Evolutionary conservation across 2,113 vertebrate genomes (phyloP).

Genomic region (Forbesichthys agassizii): DNA sequence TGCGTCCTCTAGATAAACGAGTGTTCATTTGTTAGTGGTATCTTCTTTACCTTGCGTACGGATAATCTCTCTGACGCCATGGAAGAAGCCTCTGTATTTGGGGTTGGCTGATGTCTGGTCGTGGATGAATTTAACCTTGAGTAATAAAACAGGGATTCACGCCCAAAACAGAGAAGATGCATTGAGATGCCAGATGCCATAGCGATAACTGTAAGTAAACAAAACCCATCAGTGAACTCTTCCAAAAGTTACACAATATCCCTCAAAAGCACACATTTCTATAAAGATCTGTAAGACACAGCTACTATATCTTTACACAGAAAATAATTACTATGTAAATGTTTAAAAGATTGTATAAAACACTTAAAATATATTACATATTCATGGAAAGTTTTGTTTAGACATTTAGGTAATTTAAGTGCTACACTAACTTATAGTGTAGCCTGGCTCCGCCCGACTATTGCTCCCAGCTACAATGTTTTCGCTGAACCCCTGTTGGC

Average conservation of each 20-base stretch:
- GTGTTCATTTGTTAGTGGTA: too few species aligned
- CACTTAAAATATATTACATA: too few species aligned
- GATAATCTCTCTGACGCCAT: constrained; percentile 90
- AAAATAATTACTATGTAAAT: too few species aligned
- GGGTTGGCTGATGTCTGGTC: constrained; percentile 91
- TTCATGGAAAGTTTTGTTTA: too few species aligned
- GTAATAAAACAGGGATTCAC: constrained; percentile 31
- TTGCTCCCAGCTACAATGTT: too few species aligned
- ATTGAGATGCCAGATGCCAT: background rate
- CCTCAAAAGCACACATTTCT: background rate
- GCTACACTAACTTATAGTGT: too few species aligned
- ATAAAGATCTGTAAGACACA: background rate
- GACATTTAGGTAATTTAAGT: too few species aligned
- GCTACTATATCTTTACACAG: too few species aligned
- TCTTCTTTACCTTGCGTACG: constrained; percentile 79
- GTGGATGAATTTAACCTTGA: constrained; percentile 95
- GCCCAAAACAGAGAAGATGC: background rate
- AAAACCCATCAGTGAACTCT: background rate
- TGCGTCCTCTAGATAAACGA: too few species aligned
- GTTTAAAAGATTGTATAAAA: too few species aligned
- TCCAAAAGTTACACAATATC: background rate
- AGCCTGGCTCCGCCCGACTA: too few species aligned
- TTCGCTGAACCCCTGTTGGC: too few species aligned
- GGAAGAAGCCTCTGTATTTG: constrained; percentile 91
- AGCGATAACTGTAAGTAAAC: background rate